Conservation (phyloP, 2,888 invertebrate species). For the Patella caerulea region DNA sequence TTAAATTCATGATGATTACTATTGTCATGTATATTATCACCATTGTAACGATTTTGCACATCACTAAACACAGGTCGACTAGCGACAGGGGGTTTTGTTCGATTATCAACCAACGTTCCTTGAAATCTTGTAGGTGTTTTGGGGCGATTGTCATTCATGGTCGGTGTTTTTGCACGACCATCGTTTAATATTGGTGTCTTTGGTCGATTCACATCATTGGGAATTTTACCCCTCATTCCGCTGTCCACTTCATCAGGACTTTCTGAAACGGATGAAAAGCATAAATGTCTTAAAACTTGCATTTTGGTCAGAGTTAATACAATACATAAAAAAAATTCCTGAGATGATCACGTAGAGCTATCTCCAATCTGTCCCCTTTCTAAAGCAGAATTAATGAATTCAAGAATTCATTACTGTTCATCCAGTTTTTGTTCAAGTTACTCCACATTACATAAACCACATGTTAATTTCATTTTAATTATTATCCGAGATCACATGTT, state of each 20-base stretch:
- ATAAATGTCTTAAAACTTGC: conserved; percentile 8
- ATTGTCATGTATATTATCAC: conserved; percentile 38
- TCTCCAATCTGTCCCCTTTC: neutral
- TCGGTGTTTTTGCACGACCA: conserved; percentile 52
- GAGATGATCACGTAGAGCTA: neutral
- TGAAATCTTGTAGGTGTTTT: conserved; percentile 58
- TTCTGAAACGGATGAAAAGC: conserved; percentile 25
- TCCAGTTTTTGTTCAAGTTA: too few species aligned
- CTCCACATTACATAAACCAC: too few species aligned
- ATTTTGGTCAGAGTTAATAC: neutral
- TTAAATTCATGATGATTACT: conserved; percentile 36
- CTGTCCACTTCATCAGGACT: conserved; percentile 18
- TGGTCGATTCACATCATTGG: conserved; percentile 38
- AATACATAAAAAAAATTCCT: too few species aligned
- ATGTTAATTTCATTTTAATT: too few species aligned
- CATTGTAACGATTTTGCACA: conserved; percentile 37
- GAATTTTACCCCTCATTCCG: neutral
- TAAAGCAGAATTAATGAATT: too few species aligned
- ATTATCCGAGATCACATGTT: too few species aligned
- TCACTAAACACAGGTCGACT: conserved; percentile 36
- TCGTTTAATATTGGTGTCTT: conserved; percentile 47
- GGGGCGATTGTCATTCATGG: conserved; percentile 46
- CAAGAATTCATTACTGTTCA: too few species aligned
- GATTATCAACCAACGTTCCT: conserved; percentile 39
- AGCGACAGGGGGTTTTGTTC: conserved; percentile 38